A percentile compares a stretch with the other conserved stretches of the same genome.
Conservation (phyloP, 37 sponge, comb jelly and placozoan genomes). For the Haliclona indistincta region DNA sequence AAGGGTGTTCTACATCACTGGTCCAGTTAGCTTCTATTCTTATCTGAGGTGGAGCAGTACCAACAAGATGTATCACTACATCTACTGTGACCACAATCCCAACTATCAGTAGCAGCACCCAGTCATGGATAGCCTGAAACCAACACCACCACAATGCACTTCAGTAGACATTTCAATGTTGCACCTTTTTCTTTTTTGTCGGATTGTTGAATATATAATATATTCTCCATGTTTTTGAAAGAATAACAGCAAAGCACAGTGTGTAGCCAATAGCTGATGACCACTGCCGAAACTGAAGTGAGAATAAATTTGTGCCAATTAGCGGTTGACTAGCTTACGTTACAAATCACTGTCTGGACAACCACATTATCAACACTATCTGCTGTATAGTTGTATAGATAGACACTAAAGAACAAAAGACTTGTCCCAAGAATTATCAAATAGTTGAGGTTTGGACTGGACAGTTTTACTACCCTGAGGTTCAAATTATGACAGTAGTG, state of each 20-base stretch:
- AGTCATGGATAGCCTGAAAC: slow-evolving; percentile 38
- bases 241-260: slow-evolving; percentile 31
- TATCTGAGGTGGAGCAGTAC: background rate
- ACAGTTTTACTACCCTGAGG: slow-evolving; percentile 2
- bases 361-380: background rate
- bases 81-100: slow-evolving; percentile 4
- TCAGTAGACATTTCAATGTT: background rate
- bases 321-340: background rate
- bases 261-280: slow-evolving; percentile 21
- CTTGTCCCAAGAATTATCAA: slow-evolving; percentile 1
- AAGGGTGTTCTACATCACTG: background rate
- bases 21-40: background rate
- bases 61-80: background rate
- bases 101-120: background rate
- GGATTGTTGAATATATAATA: slow-evolving; percentile 59
- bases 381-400: background rate
- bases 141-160: background rate
- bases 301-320: background rate
- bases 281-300: slow-evolving; percentile 5
- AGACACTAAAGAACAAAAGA: background rate
- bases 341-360: slow-evolving; percentile 2
- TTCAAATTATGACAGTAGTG: background rate
- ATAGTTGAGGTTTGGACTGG: slow-evolving; percentile 9
- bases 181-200: slow-evolving; percentile 32
- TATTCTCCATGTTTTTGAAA: slow-evolving; percentile 46